A percentile compares a stretch with the other conserved stretches of the same genome.
phyloP scores from a whole-genome alignment of 2,797 vertebrate genomes.

The Lepilemur ruficaudatus region DNA sequence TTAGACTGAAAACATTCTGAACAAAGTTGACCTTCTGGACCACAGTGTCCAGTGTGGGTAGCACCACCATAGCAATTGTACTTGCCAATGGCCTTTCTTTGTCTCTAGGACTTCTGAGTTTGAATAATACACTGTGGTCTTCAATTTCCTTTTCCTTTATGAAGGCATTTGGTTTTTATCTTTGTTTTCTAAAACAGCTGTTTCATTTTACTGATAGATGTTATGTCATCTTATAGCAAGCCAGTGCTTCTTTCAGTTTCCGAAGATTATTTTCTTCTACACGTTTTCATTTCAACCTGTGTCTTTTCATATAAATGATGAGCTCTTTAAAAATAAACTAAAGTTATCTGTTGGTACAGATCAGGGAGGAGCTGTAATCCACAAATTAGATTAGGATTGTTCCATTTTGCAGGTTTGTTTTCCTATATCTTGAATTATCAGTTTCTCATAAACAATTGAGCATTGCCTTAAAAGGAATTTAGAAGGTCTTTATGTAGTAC shows the following conservation, averaged over 20 bases:
- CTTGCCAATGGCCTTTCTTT: constrained; percentile 26
- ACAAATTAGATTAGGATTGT: constrained; percentile 59
- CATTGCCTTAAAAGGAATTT: constrained; percentile 66
- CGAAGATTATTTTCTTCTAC: constrained; percentile 85
- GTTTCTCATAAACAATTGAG: constrained; percentile 73
- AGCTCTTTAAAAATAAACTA: constrained; percentile 76
- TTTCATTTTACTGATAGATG: constrained; percentile 93
- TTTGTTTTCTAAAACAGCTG: constrained; percentile 87
- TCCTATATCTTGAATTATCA: neutral
- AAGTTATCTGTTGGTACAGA: constrained; percentile 73
- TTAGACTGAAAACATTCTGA: neutral
- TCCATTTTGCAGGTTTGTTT: constrained; percentile 16
- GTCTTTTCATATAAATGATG: constrained; percentile 82
- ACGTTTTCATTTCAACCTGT: constrained; percentile 82
- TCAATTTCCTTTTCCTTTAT: constrained; percentile 82
- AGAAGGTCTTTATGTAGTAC: constrained; percentile 72
- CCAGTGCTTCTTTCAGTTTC: constrained; percentile 87
- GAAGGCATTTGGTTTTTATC: constrained; percentile 89
- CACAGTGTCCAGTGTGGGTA: neutral
- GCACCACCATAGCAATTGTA: neutral
- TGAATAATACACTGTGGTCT: constrained; percentile 39
- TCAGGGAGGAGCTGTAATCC: constrained; percentile 60
- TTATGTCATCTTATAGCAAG: constrained; percentile 88
- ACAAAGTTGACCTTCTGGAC: neutral
- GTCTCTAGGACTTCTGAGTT: constrained; percentile 31